Evolutionary conservation across 2,888 invertebrate genomes (phyloP).

Genomic region (Rotaria macrura): DNA sequence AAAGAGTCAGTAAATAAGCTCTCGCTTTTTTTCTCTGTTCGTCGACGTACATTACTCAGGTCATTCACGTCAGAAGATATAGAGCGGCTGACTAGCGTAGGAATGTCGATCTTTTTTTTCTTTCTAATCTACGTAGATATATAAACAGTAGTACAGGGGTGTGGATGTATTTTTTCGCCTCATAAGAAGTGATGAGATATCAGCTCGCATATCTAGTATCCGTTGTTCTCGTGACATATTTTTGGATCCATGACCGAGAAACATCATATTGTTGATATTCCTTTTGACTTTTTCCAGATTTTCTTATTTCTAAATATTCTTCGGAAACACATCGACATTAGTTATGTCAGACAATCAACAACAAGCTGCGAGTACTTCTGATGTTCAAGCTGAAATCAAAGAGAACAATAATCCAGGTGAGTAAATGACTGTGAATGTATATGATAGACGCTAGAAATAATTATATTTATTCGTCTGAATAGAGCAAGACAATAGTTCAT

Average conservation of each 20-base stretch:
- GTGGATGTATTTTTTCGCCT: not conserved
- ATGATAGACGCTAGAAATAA: not conserved
- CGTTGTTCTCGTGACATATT: not conserved
- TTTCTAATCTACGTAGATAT: not conserved
- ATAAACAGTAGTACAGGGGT: not conserved
- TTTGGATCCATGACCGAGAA: not conserved
- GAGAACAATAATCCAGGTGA: not conserved
- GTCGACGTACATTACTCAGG: not conserved
- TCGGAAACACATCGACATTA: not conserved
- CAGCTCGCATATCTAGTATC: not conserved
- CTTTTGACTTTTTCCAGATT: not conserved
- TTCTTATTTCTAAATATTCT: not conserved
- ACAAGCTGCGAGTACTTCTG: not conserved
- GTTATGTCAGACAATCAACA: not conserved
- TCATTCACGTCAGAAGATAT: not conserved
- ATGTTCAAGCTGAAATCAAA: not conserved
- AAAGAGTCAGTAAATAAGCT: not conserved
- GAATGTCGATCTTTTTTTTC: not conserved
- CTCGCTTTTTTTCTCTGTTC: not conserved
- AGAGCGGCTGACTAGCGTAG: not conserved
- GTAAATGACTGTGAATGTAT: too few relatives aligned
- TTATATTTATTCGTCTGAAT: not conserved
- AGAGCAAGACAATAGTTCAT: not conserved
- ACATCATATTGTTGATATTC: not conserved
- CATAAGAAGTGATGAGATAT: not conserved